Percentiles rank a stretch among this genome's conserved stretches.
phyloP scores from a whole-genome alignment of 2,113 vertebrate species.

The Litocranius walleri region DNA sequence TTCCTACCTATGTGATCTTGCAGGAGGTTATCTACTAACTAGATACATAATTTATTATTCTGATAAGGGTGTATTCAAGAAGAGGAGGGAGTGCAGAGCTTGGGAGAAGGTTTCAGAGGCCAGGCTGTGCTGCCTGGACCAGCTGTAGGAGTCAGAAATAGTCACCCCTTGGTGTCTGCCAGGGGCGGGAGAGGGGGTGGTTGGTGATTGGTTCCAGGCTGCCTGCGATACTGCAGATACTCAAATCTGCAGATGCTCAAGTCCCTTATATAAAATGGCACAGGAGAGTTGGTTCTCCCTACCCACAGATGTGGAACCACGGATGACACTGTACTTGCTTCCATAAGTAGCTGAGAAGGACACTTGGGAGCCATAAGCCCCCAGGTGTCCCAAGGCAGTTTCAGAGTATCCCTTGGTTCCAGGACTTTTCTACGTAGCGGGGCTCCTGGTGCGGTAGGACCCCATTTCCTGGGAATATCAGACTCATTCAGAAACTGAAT shows the following conservation, averaged over 20 bases:
- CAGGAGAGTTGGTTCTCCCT: neutral
- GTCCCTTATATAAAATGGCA: neutral
- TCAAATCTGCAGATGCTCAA: neutral
- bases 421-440: neutral
- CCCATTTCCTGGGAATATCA: neutral
- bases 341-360: neutral
- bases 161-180: neutral
- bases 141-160: neutral
- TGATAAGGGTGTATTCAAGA: slow-evolving; percentile 21
- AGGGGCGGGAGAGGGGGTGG: neutral
- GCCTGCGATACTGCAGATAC: too few relatives aligned
- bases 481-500: neutral
- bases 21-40: slow-evolving; percentile 38
- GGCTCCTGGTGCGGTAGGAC: neutral
- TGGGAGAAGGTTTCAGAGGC: neutral
- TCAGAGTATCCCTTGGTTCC: neutral
- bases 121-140: neutral
- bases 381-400: neutral
- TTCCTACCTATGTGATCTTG: neutral
- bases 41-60: neutral
- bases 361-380: neutral
- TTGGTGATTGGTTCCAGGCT: neutral
- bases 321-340: neutral
- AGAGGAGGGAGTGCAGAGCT: neutral
- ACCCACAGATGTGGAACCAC: neutral